phyloP scores from a whole-genome alignment of 2,113 vertebrate species.

The Otus sunia region DNA sequence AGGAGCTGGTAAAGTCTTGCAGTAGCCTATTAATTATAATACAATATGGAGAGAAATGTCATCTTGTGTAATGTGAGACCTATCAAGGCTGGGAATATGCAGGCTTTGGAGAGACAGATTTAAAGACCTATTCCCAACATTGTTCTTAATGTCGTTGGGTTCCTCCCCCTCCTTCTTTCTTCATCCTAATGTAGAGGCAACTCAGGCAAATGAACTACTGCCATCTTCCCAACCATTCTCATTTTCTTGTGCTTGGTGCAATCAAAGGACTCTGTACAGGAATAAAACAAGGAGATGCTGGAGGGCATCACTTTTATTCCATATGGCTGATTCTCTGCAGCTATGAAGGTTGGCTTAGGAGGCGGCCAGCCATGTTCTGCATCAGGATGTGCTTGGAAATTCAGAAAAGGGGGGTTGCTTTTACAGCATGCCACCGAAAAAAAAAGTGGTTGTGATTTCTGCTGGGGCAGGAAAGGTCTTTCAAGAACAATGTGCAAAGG shows the following conservation, averaged over 20 bases:
- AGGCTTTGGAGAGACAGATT: constrained; percentile 41
- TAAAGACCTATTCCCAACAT: constrained; percentile 30
- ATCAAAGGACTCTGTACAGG: not conserved
- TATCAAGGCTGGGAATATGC: constrained; percentile 31
- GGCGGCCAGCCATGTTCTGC: fast-evolving
- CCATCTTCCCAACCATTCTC: not conserved
- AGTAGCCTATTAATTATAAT: constrained; percentile 56
- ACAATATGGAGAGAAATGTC: constrained; percentile 51
- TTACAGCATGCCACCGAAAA: not conserved
- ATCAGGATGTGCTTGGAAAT: not conserved
- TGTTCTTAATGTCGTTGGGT: not conserved
- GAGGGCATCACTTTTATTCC: not conserved
- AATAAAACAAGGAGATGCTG: not conserved
- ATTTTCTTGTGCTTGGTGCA: not conserved
- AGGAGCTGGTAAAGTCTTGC: constrained; percentile 61
- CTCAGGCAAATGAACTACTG: not conserved
- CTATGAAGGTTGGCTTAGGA: not conserved
- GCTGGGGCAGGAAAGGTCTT: not conserved
- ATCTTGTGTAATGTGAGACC: constrained; percentile 43
- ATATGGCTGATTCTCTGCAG: not conserved
- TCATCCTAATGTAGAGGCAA: not conserved
- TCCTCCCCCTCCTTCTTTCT: not conserved
- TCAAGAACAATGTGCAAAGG: not conserved
- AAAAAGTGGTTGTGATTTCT: not conserved
- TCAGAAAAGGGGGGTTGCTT: not conserved